Base-by-base conservation (phyloP, 2,113 vertebrate genomes). In the Siphamia tubifer region DNA sequence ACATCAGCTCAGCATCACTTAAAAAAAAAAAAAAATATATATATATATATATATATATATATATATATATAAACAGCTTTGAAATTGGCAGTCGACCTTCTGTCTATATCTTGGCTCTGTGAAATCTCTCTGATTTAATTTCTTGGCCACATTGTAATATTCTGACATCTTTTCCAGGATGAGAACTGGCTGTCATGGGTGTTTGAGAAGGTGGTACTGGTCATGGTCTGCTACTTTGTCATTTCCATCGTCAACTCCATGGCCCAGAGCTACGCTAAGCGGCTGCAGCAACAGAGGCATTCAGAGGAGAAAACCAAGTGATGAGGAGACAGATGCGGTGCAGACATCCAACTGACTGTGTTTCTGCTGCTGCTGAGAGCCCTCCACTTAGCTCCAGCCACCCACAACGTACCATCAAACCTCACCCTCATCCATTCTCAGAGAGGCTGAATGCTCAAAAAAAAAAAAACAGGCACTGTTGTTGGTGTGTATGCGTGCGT, bases 161-260 rank as follows among this genome's bases (percentile, higher is more conserved):
- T 10, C 39, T 31, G 56, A 54, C 42, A 82, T 40, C 30, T 0
- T 40, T 58, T 63, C 11, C 91, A 98, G 97, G 94, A 94, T 71
- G 97, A 98, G 85, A 99, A 95, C 92, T 99, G 98, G 98, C 90
- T 99, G 40, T 96, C 98, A 2, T 99, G 97, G 98, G 90, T 94
- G 55, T 99, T 99, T 92, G 98, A 99, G 82, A 99, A 99, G 87
- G 69, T 99, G 92, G 96, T 99, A 48, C 94, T 97, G 72, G 86
- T 95, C 71, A 99, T 99, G 98, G 97, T 99, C 87, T 96, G 93
- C 93, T 99, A 99, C 85, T 99, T 99, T 84, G 93, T 99, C 90
- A 91, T 95, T 35, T 99, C 98, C 78, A 98, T 99, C 79, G 84
- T 99, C 90, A 98, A 99, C 93, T 99, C 97, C 86, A 98, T 96